Conservation (phyloP, 2,113 vertebrate genomes). For the Onychorhynchus coronatus region DNA sequence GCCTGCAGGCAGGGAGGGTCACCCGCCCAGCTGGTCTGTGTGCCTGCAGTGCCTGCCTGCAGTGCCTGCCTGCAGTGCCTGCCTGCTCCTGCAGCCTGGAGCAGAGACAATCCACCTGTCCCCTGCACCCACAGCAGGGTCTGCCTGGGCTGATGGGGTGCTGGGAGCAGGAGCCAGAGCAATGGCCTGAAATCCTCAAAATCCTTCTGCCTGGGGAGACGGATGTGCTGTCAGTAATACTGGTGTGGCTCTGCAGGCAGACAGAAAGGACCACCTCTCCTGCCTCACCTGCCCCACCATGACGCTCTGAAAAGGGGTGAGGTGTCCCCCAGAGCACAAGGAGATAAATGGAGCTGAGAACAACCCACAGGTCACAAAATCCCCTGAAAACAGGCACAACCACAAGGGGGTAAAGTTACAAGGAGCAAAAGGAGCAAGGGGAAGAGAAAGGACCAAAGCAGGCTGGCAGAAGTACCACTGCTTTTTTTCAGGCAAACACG, state of each 20-base stretch:
- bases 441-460: neutral
- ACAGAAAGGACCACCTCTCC: neutral
- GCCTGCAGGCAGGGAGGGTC: neutral
- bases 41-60: neutral
- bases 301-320: neutral
- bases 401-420: neutral
- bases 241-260: neutral
- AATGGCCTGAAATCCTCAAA: neutral
- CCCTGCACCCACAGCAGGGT: neutral
- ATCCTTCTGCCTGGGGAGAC: neutral
- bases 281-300: neutral
- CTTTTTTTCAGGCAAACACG: neutral
- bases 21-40: rapidly evolving
- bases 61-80: neutral
- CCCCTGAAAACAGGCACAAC: neutral
- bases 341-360: neutral
- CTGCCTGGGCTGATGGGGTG: neutral
- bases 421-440: neutral
- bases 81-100: neutral
- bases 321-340: neutral
- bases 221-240: neutral
- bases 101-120: neutral
- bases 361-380: neutral
- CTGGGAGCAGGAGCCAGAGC: too few relatives aligned
- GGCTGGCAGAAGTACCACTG: neutral